Evolutionary conservation across 1,140 invertebrate species (phyloP).

Genomic region (Heliconius himera): DNA sequence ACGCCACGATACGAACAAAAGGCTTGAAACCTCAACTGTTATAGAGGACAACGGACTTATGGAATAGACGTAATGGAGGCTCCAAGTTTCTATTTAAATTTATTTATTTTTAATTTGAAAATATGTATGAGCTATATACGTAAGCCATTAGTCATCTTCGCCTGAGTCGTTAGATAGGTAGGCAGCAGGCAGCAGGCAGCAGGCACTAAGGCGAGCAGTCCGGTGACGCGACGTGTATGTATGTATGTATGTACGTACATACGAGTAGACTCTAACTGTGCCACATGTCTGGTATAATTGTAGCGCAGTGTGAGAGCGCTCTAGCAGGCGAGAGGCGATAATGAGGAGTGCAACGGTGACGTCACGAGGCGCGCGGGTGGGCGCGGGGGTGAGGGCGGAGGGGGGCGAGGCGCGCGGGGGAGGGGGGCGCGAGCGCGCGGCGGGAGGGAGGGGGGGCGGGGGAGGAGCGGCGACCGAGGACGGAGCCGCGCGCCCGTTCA

Average conservation of each 20-base stretch:
- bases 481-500: conserved; percentile 77
- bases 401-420: not conserved
- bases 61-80: not conserved
- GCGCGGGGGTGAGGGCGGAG: conserved; percentile 42
- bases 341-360: conserved; percentile 77
- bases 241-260: conserved; percentile 19
- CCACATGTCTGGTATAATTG: conserved; percentile 50
- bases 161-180: not conserved
- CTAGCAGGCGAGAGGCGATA: conserved; percentile 71
- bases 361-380: conserved; percentile 57
- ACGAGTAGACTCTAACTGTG: conserved; percentile 27
- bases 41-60: not conserved
- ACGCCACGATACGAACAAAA: not conserved
- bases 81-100: not conserved
- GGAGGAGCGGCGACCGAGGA: conserved; percentile 61
- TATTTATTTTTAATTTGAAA: conserved; percentile 1
- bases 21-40: not conserved
- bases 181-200: not conserved
- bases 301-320: conserved; percentile 54
- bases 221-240: conserved; percentile 27
- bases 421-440: conserved; percentile 6
- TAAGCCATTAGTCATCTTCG: conserved; percentile 3
- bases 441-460: conserved; percentile 22
- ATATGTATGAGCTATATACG: not conserved
- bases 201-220: not conserved